A percentile compares a stretch with the other conserved stretches of the same genome.
These are phyloP conservation scores for Stictocephala bisonia DNA, from an alignment of 2,888 invertebrate species.

Conservation along the genomic window DNA sequence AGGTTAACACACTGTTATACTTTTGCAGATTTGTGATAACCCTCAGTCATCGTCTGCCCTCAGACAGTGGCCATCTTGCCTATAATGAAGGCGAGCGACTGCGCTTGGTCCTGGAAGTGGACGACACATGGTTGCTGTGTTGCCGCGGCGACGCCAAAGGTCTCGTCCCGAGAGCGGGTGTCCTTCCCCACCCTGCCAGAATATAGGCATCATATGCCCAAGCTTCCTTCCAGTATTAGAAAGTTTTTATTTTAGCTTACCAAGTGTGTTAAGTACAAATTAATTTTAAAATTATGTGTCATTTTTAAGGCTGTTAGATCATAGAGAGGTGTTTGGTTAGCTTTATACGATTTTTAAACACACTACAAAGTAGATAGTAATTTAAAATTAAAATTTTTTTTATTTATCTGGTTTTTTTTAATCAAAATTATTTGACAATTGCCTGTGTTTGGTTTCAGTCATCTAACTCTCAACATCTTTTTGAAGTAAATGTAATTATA, in stretches of 20 bases:
- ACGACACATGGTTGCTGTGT: constrained; percentile 80
- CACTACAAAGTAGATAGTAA: too few species aligned
- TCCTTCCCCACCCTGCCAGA: constrained; percentile 60
- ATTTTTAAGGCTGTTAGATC: background rate
- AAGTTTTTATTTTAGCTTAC: background rate
- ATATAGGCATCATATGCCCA: constrained; percentile 36
- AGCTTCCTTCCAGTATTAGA: constrained; percentile 29
- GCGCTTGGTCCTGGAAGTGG: constrained; percentile 79
- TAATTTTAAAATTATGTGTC: constrained; percentile 7
- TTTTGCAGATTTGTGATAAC: constrained; percentile 76
- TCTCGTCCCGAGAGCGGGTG: constrained; percentile 78
- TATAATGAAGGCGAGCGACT: constrained; percentile 82
- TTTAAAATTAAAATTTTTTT: background rate
- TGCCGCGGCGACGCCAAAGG: constrained; percentile 82
- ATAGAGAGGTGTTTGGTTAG: constrained; percentile 15
- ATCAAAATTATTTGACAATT: too few species aligned
- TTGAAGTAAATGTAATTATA: too few species aligned
- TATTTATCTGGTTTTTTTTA: background rate
- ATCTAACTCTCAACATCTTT: too few species aligned
- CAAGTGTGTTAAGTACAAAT: constrained; percentile 21
- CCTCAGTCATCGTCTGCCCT: constrained; percentile 78
- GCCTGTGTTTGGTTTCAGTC: too few species aligned
- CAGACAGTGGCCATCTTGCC: constrained; percentile 80
- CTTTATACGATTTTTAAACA: too few species aligned
- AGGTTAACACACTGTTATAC: too few species aligned